A percentile compares a stretch with the other conserved stretches of the same genome.
Evolutionary conservation across 2,888 invertebrate species (phyloP).

Genomic region (Melanostoma mellinum): DNA sequence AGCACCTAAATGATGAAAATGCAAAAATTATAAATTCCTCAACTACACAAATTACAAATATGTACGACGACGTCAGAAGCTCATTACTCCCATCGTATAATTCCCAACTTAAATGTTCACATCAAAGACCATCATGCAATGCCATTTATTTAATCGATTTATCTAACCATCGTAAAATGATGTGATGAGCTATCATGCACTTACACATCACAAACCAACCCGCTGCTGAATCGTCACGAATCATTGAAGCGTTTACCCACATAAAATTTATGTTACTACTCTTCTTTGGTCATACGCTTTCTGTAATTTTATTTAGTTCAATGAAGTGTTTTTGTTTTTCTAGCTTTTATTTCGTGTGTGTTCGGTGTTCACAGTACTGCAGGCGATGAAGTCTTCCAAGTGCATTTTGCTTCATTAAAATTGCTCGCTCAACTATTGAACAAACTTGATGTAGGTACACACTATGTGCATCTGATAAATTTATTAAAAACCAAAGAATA

Average conservation of each 20-base stretch:
- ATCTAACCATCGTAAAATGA: background rate
- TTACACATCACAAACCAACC: background rate
- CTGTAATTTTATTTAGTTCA: constrained; percentile 25
- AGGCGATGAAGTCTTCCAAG: constrained; percentile 43
- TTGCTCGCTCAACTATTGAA: constrained; percentile 41
- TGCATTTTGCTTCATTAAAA: constrained; percentile 58
- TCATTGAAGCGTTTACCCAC: constrained; percentile 51
- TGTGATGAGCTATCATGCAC: constrained; percentile 4
- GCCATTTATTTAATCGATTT: constrained; percentile 1
- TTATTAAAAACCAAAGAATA: constrained; percentile 39
- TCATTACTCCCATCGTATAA: too few species aligned
- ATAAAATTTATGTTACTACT: constrained; percentile 4
- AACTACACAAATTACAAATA: too few species aligned
- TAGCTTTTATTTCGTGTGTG: background rate
- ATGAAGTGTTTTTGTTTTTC: constrained; percentile 7
- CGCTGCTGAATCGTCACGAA: constrained; percentile 14
- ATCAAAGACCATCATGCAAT: constrained; percentile 17
- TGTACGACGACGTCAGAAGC: too few species aligned
- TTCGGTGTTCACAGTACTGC: background rate
- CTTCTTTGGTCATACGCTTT: constrained; percentile 41
- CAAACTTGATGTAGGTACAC: constrained; percentile 3
- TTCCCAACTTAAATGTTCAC: background rate
- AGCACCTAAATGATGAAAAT: too few species aligned
- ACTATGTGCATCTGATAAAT: constrained; percentile 45
- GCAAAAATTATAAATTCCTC: too few species aligned